Evolutionary conservation across 2,888 invertebrate species (phyloP).

Genomic region (Drosophila mimetica): DNA sequence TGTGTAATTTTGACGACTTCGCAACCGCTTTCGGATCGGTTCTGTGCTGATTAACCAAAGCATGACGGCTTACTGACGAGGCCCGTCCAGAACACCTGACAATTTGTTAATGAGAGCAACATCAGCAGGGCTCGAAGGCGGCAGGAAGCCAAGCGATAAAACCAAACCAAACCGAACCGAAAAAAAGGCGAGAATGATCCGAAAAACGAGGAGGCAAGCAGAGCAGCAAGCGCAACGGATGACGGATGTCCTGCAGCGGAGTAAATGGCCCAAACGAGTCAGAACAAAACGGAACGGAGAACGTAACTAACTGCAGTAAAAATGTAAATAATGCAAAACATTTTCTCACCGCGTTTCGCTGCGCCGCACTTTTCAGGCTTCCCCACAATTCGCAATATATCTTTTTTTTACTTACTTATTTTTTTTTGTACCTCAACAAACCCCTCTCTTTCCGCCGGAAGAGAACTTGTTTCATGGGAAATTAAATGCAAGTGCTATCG

Average conservation of each 20-base stretch:
- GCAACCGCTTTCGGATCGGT: constrained; percentile 9
- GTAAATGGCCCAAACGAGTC: constrained; percentile 35
- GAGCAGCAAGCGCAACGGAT: constrained; percentile 72
- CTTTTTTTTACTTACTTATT: neutral
- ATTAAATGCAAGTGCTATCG: constrained; percentile 69
- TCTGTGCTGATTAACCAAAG: constrained; percentile 68
- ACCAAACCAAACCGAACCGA: constrained; percentile 25
- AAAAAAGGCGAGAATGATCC: neutral
- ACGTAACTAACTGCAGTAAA: constrained; percentile 46
- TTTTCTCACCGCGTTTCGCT: constrained; percentile 78
- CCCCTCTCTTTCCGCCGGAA: constrained; percentile 46
- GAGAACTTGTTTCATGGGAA: constrained; percentile 65
- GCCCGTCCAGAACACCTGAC: constrained; percentile 64
- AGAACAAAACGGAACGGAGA: constrained; percentile 36
- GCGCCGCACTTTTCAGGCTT: constrained; percentile 74
- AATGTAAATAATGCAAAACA: constrained; percentile 78
- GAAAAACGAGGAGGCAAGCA: constrained; percentile 31
- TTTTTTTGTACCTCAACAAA: neutral
- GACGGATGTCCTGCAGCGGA: constrained; percentile 76
- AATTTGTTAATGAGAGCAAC: constrained; percentile 80
- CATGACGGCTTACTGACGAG: constrained; percentile 74
- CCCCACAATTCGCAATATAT: constrained; percentile 44
- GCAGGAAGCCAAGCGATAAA: constrained; percentile 80
- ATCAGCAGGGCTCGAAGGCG: constrained; percentile 63
- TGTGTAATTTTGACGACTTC: constrained; percentile 18